These are phyloP conservation scores for Amphipyra berbera DNA, from an alignment of 2,888 invertebrate genomes.

Conservation along the genomic window DNA sequence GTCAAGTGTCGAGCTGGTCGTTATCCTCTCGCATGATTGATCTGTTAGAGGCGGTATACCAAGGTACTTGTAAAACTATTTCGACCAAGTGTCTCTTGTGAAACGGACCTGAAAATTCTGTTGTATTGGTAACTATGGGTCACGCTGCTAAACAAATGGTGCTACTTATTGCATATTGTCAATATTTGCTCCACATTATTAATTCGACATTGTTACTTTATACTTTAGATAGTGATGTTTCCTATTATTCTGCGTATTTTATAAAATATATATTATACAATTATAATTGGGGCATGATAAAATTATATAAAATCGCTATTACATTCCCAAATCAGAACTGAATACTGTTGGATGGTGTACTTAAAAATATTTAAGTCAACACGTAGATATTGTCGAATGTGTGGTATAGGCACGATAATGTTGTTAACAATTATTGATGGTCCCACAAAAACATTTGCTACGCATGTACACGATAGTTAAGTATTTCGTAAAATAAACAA, in stretches of 20 bases:
- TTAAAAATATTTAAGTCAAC: constrained; percentile 47
- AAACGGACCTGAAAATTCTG: constrained; percentile 39
- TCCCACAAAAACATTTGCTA: constrained; percentile 41
- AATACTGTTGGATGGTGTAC: constrained; percentile 46
- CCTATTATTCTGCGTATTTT: constrained; percentile 38
- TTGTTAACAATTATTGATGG: constrained; percentile 29
- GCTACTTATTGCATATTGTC: constrained; percentile 50
- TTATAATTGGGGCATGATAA: constrained; percentile 46
- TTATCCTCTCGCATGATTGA: constrained; percentile 22
- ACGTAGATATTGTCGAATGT: constrained; percentile 38
- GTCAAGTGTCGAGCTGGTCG: constrained; percentile 30
- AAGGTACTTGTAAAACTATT: constrained; percentile 27
- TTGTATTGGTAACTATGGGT: constrained; percentile 41
- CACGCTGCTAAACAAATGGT: constrained; percentile 58
- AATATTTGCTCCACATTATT: constrained; percentile 41
- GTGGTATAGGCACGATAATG: constrained; percentile 25
- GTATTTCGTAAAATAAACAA: constrained; percentile 32
- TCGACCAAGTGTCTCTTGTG: constrained; percentile 29
- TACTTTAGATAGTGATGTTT: constrained; percentile 24
- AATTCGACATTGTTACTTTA: constrained; percentile 32
- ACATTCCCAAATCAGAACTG: constrained; percentile 77
- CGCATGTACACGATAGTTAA: constrained; percentile 40
- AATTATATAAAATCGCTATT: constrained; percentile 66
- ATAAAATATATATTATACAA: constrained; percentile 39
- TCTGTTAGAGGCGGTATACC: neutral